phyloP scores from a whole-genome alignment of 2,888 invertebrate species.

The Ornithoptera priamus region DNA sequence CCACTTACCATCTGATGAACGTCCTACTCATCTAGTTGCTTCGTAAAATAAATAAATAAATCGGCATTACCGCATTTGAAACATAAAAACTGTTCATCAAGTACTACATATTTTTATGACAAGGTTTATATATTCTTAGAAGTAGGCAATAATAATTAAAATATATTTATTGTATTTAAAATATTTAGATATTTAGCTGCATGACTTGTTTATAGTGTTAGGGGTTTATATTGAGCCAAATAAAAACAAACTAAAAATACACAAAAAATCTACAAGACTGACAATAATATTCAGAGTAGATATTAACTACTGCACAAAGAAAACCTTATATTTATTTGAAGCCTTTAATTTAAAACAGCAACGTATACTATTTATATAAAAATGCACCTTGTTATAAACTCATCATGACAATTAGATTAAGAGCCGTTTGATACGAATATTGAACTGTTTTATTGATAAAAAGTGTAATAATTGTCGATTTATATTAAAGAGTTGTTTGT shows the following conservation, averaged over 20 bases:
- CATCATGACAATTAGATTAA: slow-evolving; percentile 80
- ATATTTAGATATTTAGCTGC: slow-evolving; percentile 67
- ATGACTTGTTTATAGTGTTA: slow-evolving; percentile 71
- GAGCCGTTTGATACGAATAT: slow-evolving; percentile 60
- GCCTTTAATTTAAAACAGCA: slow-evolving; percentile 48
- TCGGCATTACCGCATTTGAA: slow-evolving; percentile 62
- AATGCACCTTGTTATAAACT: slow-evolving; percentile 78
- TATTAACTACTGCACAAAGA: slow-evolving; percentile 73
- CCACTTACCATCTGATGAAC: no score
- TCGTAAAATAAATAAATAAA: no score
- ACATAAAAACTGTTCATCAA: slow-evolving; percentile 63
- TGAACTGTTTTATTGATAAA: slow-evolving; percentile 67
- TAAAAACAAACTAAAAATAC: slow-evolving; percentile 50
- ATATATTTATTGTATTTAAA: slow-evolving; percentile 73
- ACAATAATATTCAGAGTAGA: slow-evolving; percentile 79
- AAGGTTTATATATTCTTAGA: slow-evolving; percentile 56
- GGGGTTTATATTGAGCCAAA: slow-evolving; percentile 74
- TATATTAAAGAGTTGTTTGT: slow-evolving; percentile 81
- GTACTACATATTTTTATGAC: slow-evolving; percentile 55
- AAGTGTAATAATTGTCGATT: slow-evolving; percentile 77
- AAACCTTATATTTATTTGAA: slow-evolving; percentile 56
- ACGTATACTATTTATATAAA: slow-evolving; percentile 62
- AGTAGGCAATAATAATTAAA: slow-evolving; percentile 65
- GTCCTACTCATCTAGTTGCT: no score
- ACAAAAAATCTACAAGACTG: slow-evolving; percentile 78